Evolutionary conservation across 2,113 vertebrate species (phyloP).

Genomic region (Rattus norvegicus): GRCr8 NC_086030.1:36930001-36930500

Average conservation of each 20-base stretch:
- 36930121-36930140: not conserved
- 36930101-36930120: not conserved
- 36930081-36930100: not conserved
- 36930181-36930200: too few relatives aligned
- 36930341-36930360: not conserved
- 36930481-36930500: not conserved
- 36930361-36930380: not conserved
- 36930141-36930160: not conserved
- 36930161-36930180: not conserved
- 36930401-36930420: not conserved
- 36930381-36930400: not conserved
- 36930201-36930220: not conserved
- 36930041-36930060: not conserved
- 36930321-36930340: not conserved
- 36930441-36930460: not conserved
- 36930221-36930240: not conserved
- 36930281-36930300: not conserved
- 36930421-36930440: not conserved
- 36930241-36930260: not conserved
- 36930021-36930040: too few relatives aligned
- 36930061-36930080: not conserved
- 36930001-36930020: not conserved
- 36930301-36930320: not conserved
- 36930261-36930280: not conserved
- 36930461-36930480: not conserved